These are phyloP conservation scores for Zonitis immaculata DNA, from an alignment of 2,888 invertebrate genomes.

Conservation along the genomic window DNA sequence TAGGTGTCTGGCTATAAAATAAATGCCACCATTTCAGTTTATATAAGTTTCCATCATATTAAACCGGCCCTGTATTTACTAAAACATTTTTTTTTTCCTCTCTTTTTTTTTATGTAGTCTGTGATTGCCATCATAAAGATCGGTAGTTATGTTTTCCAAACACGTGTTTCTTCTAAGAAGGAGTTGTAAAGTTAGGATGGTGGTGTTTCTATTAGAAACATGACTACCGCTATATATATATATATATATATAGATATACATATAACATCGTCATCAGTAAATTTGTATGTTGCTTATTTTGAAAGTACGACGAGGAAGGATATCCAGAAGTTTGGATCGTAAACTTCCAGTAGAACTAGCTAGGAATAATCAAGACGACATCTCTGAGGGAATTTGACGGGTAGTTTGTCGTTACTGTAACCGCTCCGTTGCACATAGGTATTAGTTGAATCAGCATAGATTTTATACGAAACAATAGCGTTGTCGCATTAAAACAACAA, in stretches of 20 bases:
- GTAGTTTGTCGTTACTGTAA: constrained; percentile 19
- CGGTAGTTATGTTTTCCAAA: background rate
- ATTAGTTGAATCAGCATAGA: constrained; percentile 18
- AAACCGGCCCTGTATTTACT: too few species aligned
- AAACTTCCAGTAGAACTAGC: constrained; percentile 16
- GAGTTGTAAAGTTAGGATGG: background rate
- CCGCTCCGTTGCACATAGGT: constrained; percentile 14
- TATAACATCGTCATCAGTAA: too few species aligned
- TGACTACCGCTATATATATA: too few species aligned
- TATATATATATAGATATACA: too few species aligned
- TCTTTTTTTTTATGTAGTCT: background rate
- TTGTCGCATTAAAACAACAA: background rate
- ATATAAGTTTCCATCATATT: too few species aligned
- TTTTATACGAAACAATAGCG: constrained; percentile 10
- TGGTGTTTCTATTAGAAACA: background rate
- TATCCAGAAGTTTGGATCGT: constrained; percentile 15
- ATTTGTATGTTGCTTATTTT: constrained; percentile 14
- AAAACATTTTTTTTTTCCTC: background rate
- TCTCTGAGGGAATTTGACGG: constrained; percentile 21
- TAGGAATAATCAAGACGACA: constrained; percentile 18
- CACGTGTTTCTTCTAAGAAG: constrained; percentile 1
- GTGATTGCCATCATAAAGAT: background rate
- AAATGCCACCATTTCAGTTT: too few species aligned
- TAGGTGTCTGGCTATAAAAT: too few species aligned
- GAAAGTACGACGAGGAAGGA: background rate